Evolutionary conservation across 2,113 vertebrate genomes (phyloP), one percentile per base, ranked within the genome.

Genomic region (Alethe diademata): DNA sequence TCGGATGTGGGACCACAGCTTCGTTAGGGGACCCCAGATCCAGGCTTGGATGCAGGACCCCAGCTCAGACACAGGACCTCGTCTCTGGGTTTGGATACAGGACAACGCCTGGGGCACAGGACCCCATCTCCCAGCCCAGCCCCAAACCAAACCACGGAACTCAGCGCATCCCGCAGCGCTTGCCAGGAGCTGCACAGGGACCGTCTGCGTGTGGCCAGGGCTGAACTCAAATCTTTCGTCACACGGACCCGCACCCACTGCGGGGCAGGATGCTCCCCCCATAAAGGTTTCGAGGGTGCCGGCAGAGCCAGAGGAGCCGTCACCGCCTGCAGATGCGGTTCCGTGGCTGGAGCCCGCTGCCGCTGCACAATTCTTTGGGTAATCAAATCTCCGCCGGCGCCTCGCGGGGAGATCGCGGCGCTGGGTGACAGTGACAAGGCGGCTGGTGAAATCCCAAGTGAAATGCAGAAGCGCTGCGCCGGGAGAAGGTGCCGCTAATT

Each of bases 341-440:
- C 74, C 2, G 9, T 11, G 86, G 36, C 91, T 64, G 94, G 73
- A 91, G 65, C 78, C 66, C 11, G 47, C 89, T 86, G 89, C 89
- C 10, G 67, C 84, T 53, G 73, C 91, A 33, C 71, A 80, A 92
- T 83, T 58, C 69, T 84, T 78, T 61, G 62, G 29, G 35, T 83
- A 92, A 96, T 96, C 83, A 80, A 88, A 92, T 91, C 95, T 50
- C 12, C 7, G 22, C 29, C 22, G 26, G 86, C 14, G 64, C 93
- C 92, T 92, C 9, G 78, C 91, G 28, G 86, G 91, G 78, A 86
- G 88, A 56, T 75, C 56, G 16, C 38, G 19, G 86, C 9, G 38
- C 91, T 51, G 91, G 94, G 94, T 96, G 96, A 96, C 96, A 96
- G 96, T 76, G 95, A 96, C 89, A 86, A 95, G 95, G 64, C 64